A percentile compares a stretch with the other conserved stretches of the same genome.
Evolutionary conservation across 1,140 invertebrate genomes (phyloP).

Genomic region (Drosophila busckii): DNA sequence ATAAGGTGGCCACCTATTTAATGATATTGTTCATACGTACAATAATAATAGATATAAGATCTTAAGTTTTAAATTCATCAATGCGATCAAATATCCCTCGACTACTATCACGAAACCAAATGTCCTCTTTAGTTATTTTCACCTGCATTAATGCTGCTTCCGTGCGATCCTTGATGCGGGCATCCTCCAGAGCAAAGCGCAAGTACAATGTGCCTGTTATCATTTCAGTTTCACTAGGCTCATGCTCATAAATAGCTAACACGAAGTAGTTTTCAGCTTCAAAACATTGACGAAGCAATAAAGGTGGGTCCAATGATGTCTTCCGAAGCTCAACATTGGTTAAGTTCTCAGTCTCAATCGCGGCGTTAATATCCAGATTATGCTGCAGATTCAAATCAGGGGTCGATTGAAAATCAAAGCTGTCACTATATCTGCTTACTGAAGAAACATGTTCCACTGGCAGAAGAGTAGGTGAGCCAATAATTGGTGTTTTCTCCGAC

Average conservation of each 20-base stretch:
- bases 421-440: no score
- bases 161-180: constrained; percentile 22
- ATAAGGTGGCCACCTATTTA: no score
- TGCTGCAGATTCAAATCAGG: no score
- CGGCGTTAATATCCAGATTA: no score
- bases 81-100: constrained; percentile 14
- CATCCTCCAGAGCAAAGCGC: constrained; percentile 23
- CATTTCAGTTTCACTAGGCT: no score
- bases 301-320: background rate
- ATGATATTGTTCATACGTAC: no score
- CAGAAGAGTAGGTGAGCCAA: no score
- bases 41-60: constrained; percentile 12
- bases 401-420: no score
- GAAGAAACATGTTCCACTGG: no score
- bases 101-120: constrained; percentile 25
- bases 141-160: constrained; percentile 14
- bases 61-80: constrained; percentile 22
- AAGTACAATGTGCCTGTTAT: constrained; percentile 28
- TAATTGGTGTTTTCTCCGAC: no score
- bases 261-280: constrained; percentile 13
- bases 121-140: constrained; percentile 6
- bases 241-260: constrained; percentile 18
- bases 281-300: constrained; percentile 24
- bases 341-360: no score
- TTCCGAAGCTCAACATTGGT: background rate